Evolutionary conservation across 2,888 invertebrate genomes (phyloP).

Genomic region (Dicyrtoma fusca): DNA sequence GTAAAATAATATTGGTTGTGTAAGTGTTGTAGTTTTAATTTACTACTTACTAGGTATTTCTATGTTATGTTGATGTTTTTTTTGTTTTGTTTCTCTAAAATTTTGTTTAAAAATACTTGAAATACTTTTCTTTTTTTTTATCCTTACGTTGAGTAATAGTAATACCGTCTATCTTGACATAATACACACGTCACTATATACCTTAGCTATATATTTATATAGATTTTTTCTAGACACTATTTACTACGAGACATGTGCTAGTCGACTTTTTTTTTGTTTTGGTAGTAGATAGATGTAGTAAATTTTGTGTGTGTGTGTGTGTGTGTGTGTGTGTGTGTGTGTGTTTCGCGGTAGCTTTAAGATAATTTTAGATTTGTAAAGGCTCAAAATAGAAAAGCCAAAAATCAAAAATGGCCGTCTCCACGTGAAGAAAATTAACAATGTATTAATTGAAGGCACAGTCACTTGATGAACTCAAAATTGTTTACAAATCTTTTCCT

Average conservation of each 20-base stretch:
- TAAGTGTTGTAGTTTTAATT: neutral
- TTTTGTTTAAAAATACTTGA: neutral
- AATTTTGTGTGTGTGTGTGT: neutral
- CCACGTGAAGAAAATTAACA: conserved; percentile 15
- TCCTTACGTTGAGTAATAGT: neutral
- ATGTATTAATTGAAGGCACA: conserved; percentile 22
- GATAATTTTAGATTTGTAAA: conserved; percentile 22
- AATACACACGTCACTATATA: too few relatives aligned
- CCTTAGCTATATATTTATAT: too few relatives aligned
- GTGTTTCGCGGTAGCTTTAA: neutral
- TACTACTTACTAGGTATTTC: too few relatives aligned
- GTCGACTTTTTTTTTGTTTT: conserved; percentile 1
- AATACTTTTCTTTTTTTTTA: neutral
- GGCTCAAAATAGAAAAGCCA: conserved; percentile 29
- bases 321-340: neutral
- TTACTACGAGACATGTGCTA: neutral
- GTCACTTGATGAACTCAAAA: conserved; percentile 19
- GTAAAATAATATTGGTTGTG: conserved; percentile 3
- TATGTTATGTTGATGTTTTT: neutral
- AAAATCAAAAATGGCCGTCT: conserved; percentile 20
- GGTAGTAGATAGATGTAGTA: neutral
- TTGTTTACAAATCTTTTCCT: neutral
- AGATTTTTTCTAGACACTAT: too few relatives aligned
- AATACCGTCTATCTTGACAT: too few relatives aligned
- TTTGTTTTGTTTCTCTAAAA: neutral